phyloP scores from a whole-genome alignment of 2,888 invertebrate species.

The Xiphydria camelus region DNA sequence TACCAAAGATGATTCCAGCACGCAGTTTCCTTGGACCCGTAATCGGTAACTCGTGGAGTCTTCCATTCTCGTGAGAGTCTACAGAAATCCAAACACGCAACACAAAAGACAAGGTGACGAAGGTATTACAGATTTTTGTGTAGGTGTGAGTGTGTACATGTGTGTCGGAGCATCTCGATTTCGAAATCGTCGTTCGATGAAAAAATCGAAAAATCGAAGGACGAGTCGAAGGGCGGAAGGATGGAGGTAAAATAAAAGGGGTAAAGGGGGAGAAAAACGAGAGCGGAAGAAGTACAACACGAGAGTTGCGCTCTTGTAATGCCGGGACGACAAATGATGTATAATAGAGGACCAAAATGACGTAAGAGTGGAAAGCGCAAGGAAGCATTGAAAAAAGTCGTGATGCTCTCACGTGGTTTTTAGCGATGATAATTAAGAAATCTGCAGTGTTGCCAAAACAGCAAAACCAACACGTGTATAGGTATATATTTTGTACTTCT shows the following conservation, averaged over 20 bases:
- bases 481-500: constrained; percentile 50
- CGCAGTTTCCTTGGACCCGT: too few species aligned
- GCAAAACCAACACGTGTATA: constrained; percentile 57
- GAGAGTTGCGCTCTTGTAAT: too few species aligned
- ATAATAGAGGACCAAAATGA: too few species aligned
- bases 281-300: constrained; percentile 27
- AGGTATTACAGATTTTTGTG: too few species aligned
- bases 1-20: too few species aligned
- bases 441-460: constrained; percentile 42
- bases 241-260: constrained; percentile 22
- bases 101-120: constrained; percentile 24
- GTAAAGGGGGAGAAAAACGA: constrained; percentile 9
- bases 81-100: constrained; percentile 34
- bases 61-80: constrained; percentile 16
- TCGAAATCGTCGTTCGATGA: too few species aligned
- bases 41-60: too few species aligned
- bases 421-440: constrained; percentile 21
- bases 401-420: constrained; percentile 27
- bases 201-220: background rate
- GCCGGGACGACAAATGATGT: too few species aligned
- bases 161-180: too few species aligned
- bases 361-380: constrained; percentile 1
- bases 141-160: too few species aligned
- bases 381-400: background rate
- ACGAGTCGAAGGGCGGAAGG: background rate